These are phyloP conservation scores for Mystacornis crossleyi DNA, from an alignment of 2,113 vertebrate genomes.

Conservation along the genomic window DNA sequence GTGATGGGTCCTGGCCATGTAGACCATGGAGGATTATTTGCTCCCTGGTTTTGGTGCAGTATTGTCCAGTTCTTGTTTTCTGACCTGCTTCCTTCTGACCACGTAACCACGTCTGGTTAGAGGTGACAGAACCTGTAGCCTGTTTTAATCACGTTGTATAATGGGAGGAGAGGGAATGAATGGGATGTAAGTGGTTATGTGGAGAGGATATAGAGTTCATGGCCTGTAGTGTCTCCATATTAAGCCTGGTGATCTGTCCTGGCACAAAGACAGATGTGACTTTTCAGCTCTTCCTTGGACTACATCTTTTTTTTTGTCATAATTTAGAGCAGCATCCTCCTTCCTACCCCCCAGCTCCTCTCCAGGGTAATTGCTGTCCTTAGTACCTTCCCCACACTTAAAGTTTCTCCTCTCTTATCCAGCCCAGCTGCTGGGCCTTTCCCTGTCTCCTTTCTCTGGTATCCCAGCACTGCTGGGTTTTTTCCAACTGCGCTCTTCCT, in stretches of 20 bases:
- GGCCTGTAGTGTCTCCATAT: not conserved
- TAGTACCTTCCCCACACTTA: not conserved
- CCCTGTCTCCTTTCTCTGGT: not conserved
- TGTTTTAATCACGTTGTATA: not conserved
- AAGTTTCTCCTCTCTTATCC: not conserved
- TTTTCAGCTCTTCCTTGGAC: not conserved
- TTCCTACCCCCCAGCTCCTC: not conserved
- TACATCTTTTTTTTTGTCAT: not conserved
- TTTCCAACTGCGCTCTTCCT: not conserved
- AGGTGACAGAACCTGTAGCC: not conserved
- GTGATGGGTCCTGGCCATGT: accelerated
- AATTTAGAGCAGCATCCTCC: not conserved
- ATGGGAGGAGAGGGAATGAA: not conserved
- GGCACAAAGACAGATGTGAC: not conserved
- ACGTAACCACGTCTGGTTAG: not conserved
- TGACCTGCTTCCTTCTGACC: not conserved
- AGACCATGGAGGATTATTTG: not conserved
- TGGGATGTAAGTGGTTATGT: not conserved
- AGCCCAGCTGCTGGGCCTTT: not conserved
- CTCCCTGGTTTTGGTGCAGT: not conserved
- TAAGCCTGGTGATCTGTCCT: not conserved
- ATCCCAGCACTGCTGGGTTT: not conserved
- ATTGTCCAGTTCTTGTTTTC: not conserved
- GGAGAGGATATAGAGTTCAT: not conserved
- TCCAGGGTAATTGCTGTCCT: not conserved